Percentiles rank a stretch among this genome's conserved stretches.
These are phyloP conservation scores for Tachysurus vachellii DNA, from an alignment of 2,113 vertebrate species.

Conservation along the genomic window DNA sequence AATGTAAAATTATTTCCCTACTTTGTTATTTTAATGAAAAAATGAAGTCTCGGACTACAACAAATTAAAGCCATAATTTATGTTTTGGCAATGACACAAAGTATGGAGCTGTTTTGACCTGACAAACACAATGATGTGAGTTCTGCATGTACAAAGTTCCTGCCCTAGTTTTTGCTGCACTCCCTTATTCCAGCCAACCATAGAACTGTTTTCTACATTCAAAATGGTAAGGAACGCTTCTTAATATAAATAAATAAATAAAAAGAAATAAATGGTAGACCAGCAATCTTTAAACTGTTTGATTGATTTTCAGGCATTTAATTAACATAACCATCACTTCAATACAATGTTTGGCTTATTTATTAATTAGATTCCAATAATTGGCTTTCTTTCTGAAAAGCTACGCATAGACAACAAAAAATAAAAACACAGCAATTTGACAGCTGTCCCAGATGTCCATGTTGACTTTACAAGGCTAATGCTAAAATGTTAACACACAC, in stretches of 20 bases:
- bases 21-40: neutral
- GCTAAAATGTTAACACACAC: slow-evolving; percentile 19
- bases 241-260: neutral
- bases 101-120: neutral
- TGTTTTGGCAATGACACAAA: neutral
- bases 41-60: neutral
- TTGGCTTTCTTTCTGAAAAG: neutral
- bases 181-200: neutral
- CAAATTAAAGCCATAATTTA: neutral
- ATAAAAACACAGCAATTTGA: slow-evolving; percentile 5
- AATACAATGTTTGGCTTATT: neutral
- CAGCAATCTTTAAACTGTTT: neutral
- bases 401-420: neutral
- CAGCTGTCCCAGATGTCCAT: slow-evolving; percentile 31
- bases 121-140: neutral
- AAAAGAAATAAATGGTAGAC: neutral
- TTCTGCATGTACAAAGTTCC: neutral
- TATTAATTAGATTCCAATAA: neutral
- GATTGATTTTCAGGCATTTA: neutral
- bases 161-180: neutral
- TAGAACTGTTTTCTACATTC: neutral
- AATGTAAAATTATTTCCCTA: neutral
- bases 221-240: neutral
- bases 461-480: slow-evolving; percentile 27
- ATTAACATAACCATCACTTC: neutral